Evolutionary conservation across 30 jellyfish, hydroid and myxozoan species (phyloP).

Genomic region (Catostylus mosaicus): DNA sequence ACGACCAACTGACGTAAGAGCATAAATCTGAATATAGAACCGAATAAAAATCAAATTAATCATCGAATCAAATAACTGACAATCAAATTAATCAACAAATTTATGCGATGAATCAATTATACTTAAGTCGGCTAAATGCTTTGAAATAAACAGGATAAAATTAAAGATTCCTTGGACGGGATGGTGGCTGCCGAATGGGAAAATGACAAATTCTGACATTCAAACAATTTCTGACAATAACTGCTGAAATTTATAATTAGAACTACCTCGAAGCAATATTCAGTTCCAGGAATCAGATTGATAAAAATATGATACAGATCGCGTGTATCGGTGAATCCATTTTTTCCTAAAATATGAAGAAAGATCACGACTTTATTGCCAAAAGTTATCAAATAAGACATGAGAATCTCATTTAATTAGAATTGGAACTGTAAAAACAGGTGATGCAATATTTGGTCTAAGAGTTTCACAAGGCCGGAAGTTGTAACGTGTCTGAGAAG

Average conservation of each 20-base stretch:
- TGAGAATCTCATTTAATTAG: not conserved
- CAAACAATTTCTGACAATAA: too few species aligned
- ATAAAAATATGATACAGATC: slow-evolving; percentile 48
- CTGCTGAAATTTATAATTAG: not conserved
- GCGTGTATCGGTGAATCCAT: slow-evolving; percentile 43
- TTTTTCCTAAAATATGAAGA: slow-evolving; percentile 42
- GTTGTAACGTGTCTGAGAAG: too few species aligned
- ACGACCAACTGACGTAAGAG: slow-evolving; percentile 76
- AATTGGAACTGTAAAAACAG: too few species aligned
- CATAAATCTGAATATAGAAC: slow-evolving; percentile 61
- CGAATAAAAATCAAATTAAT: not conserved
- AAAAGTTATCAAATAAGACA: not conserved
- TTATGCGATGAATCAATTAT: not conserved
- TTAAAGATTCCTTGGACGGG: too few species aligned
- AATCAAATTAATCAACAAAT: not conserved
- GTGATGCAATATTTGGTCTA: too few species aligned
- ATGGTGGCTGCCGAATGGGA: too few species aligned
- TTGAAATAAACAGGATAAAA: too few species aligned
- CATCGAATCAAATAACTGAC: not conserved
- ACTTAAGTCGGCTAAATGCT: too few species aligned
- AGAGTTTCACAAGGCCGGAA: too few species aligned
- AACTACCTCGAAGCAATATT: slow-evolving; percentile 64
- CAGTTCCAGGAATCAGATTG: slow-evolving; percentile 66
- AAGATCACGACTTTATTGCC: too few species aligned
- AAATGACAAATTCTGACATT: too few species aligned